These are phyloP conservation scores for Apis mellifera DNA, from an alignment of 1,140 invertebrate genomes.

Conservation along the genomic window Amel_HAv3.1 CM009931.2:3998501-3999000, in stretches of 20 bases:
- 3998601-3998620: constrained; percentile 91
- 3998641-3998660: constrained; percentile 92
- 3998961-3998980: no score
- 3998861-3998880: no score
- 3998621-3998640: constrained; percentile 91
- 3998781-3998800: no score
- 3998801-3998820: no score
- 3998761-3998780: background rate
- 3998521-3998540: constrained; percentile 92
- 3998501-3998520: constrained; percentile 58
- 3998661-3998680: constrained; percentile 89
- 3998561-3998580: constrained; percentile 89
- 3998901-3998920: no score
- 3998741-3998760: constrained; percentile 8
- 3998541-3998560: constrained; percentile 92
- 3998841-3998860: no score
- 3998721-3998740: constrained; percentile 11
- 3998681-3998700: constrained; percentile 89
- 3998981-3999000: background rate
- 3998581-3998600: constrained; percentile 89
- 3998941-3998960: no score
- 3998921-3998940: no score
- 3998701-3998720: constrained; percentile 87
- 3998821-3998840: no score
- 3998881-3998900: no score